phyloP scores from a whole-genome alignment of 1,140 invertebrate genomes.

The Eupeodes corollae region DNA sequence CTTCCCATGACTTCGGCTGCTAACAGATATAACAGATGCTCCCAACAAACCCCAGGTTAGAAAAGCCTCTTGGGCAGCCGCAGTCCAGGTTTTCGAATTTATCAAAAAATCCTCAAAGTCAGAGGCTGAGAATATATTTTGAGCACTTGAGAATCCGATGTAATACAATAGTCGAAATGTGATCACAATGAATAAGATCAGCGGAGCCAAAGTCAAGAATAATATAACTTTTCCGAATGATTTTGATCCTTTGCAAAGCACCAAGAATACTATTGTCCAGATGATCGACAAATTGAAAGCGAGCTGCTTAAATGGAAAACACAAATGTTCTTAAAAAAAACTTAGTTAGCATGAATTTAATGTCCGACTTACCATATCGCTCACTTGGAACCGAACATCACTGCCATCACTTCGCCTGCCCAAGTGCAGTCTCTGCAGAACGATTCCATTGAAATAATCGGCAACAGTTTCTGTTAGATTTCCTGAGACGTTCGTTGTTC shows the following conservation, averaged over 20 bases:
- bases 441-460: conserved; percentile 71
- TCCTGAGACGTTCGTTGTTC: conserved; percentile 34
- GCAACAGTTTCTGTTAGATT: conserved; percentile 66
- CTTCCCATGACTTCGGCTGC: conserved; percentile 47
- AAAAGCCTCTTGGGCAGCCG: conserved; percentile 77
- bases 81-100: conserved; percentile 75
- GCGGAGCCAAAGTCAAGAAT: conserved; percentile 19
- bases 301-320: conserved; percentile 44
- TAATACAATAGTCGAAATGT: conserved; percentile 4
- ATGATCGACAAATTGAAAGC: conserved; percentile 81
- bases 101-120: conserved; percentile 75
- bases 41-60: conserved; percentile 83
- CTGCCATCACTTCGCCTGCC: conserved; percentile 38
- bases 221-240: conserved; percentile 68
- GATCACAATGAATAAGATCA: conserved; percentile 18
- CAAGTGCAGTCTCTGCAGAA: conserved; percentile 58
- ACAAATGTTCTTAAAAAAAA: neutral
- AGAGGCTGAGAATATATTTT: conserved; percentile 61
- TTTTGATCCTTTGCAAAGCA: conserved; percentile 74
- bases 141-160: conserved; percentile 45
- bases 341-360: neutral
- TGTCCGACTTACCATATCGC: conserved; percentile 26
- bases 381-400: conserved; percentile 28
- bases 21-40: conserved; percentile 70
- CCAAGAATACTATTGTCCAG: conserved; percentile 82